phyloP scores from a whole-genome alignment of 1,140 invertebrate genomes.

The Asbolus verrucosus region DNA sequence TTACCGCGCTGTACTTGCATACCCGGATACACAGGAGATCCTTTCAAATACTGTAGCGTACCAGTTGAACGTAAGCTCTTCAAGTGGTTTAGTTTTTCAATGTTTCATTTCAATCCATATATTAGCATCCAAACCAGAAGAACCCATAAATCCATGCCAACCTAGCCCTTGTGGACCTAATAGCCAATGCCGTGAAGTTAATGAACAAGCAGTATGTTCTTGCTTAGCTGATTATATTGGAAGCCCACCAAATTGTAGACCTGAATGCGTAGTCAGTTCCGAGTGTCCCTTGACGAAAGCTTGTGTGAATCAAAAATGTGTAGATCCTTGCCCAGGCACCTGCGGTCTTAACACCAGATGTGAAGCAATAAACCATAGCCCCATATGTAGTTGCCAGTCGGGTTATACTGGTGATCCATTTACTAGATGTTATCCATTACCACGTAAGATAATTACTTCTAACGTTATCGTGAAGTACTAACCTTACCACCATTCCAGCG shows the following conservation, averaged over 20 bases:
- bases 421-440: slow-evolving; percentile 55
- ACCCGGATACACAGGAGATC: slow-evolving; percentile 72
- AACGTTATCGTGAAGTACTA: too few species aligned
- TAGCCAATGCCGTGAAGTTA: slow-evolving; percentile 71
- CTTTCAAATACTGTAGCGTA: slow-evolving; percentile 70
- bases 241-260: slow-evolving; percentile 75
- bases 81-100: slow-evolving; percentile 4
- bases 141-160: slow-evolving; percentile 70
- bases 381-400: slow-evolving; percentile 76
- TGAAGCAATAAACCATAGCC: slow-evolving; percentile 76
- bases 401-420: slow-evolving; percentile 84
- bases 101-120: slow-evolving; percentile 33
- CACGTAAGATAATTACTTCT: slow-evolving; percentile 55
- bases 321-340: slow-evolving; percentile 77
- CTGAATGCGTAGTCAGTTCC: slow-evolving; percentile 75
- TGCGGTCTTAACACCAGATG: slow-evolving; percentile 79
- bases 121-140: slow-evolving; percentile 59
- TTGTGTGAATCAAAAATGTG: slow-evolving; percentile 79
- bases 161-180: slow-evolving; percentile 80
- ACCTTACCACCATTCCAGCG: slow-evolving; percentile 9
- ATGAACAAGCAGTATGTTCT: slow-evolving; percentile 74
- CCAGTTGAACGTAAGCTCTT: slow-evolving; percentile 69
- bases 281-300: slow-evolving; percentile 75
- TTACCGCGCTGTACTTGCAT: slow-evolving; percentile 70
- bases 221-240: slow-evolving; percentile 75